A percentile compares a stretch with the other conserved stretches of the same genome.
Conservation (phyloP, 2,888 invertebrate species). For the Chymomyza amoena region DNA sequence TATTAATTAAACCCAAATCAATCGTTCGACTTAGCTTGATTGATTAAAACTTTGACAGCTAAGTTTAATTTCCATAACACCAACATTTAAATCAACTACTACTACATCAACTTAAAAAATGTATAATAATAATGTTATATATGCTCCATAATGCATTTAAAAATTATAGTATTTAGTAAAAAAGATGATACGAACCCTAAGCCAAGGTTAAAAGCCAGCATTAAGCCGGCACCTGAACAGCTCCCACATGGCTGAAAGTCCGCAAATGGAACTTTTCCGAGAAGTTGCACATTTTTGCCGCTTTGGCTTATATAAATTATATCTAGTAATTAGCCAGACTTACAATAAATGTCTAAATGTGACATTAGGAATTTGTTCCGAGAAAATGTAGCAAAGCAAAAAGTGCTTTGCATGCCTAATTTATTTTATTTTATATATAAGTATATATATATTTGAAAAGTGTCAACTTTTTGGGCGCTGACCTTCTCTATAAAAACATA, state of each 20-base stretch:
- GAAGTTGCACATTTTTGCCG: not conserved
- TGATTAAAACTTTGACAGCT: too few species aligned
- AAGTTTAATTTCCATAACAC: too few species aligned
- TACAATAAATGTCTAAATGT: not conserved
- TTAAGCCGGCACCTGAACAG: not conserved
- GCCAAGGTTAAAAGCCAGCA: too few species aligned
- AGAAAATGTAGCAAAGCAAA: not conserved
- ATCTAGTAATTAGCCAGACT: not conserved
- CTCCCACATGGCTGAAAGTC: not conserved
- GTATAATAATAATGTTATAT: too few species aligned
- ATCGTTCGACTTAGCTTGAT: too few species aligned
- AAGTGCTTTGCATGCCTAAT: conserved; percentile 39
- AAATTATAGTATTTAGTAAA: too few species aligned
- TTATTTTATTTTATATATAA: conserved; percentile 56
- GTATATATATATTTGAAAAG: conserved; percentile 50
- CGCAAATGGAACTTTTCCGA: not conserved
- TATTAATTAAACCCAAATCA: too few species aligned
- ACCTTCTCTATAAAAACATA: conserved; percentile 58
- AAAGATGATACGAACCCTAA: too few species aligned
- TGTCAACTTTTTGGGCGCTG: conserved; percentile 57
- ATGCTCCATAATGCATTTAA: too few species aligned
- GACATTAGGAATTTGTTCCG: not conserved
- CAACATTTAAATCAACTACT: too few species aligned
- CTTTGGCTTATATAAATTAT: not conserved
- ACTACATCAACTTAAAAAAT: too few species aligned